A percentile compares a stretch with the other conserved stretches of the same genome.
phyloP scores from a whole-genome alignment of 2,888 invertebrate genomes.

The Eupithecia inturbata region DNA sequence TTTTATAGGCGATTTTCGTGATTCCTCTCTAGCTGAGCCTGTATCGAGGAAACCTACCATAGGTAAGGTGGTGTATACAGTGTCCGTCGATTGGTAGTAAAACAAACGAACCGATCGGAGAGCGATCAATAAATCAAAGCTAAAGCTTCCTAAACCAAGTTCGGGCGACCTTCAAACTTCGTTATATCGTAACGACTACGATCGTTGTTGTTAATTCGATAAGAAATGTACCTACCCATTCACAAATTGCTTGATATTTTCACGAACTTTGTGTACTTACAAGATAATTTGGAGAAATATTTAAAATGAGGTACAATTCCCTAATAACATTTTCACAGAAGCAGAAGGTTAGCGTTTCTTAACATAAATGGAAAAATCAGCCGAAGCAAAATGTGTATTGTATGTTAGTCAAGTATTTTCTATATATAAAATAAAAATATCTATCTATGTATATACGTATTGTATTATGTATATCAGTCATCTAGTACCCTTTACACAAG shows the following conservation, averaged over 20 bases:
- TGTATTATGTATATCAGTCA: too few relatives aligned
- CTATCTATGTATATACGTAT: too few relatives aligned
- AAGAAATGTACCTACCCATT: background rate
- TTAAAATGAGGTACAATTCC: background rate
- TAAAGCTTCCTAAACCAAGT: slow-evolving; percentile 37
- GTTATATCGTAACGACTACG: slow-evolving; percentile 33
- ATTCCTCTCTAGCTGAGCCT: too few relatives aligned
- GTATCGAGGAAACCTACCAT: too few relatives aligned
- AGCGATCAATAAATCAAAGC: slow-evolving; percentile 56
- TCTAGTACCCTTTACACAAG: too few relatives aligned
- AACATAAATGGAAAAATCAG: background rate
- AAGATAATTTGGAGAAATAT: background rate
- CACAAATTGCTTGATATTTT: background rate
- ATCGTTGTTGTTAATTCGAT: slow-evolving; percentile 12
- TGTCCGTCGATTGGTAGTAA: background rate
- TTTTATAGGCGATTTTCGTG: too few relatives aligned
- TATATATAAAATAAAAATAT: too few relatives aligned
- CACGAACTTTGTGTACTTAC: background rate
- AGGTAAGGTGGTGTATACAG: background rate
- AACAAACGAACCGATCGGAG: slow-evolving; percentile 39
- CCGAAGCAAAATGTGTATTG: background rate
- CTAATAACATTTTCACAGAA: background rate
- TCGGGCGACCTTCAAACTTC: slow-evolving; percentile 51
- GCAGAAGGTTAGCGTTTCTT: background rate
- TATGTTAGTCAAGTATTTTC: too few relatives aligned